phyloP scores from a whole-genome alignment of 2,888 invertebrate species.

The Mantis religiosa region DNA sequence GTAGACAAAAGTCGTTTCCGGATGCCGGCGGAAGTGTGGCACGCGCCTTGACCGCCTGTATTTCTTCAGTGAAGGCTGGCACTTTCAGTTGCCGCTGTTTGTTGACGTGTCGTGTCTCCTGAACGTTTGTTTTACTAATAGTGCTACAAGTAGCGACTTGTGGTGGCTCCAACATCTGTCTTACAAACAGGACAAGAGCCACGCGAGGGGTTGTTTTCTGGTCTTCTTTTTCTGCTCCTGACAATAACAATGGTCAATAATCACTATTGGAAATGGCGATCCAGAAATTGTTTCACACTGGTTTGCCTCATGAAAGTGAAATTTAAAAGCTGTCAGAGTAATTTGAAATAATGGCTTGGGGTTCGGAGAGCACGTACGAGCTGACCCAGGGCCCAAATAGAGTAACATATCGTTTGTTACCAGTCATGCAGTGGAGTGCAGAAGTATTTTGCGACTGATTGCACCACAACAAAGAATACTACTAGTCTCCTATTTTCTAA shows the following conservation, averaged over 20 bases:
- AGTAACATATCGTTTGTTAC: no score
- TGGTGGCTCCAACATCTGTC: background rate
- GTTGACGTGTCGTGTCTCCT: background rate
- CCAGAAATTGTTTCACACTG: background rate
- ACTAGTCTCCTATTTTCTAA: no score
- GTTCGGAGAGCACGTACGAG: background rate
- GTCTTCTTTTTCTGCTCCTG: background rate
- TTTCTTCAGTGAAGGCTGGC: background rate
- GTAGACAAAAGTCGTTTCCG: background rate
- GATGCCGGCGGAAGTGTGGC: background rate
- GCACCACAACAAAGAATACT: no score
- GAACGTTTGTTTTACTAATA: background rate
- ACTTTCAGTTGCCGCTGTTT: background rate
- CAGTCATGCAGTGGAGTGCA: no score
- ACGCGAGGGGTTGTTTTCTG: background rate
- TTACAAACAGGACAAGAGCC: background rate
- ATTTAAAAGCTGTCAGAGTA: background rate
- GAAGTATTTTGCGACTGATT: no score
- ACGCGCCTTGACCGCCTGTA: background rate
- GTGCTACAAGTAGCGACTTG: background rate
- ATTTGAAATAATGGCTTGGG: background rate
- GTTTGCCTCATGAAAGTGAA: background rate
- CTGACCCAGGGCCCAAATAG: no score
- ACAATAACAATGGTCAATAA: background rate
- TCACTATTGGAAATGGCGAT: background rate